Conservation (phyloP, 2,888 invertebrate genomes). For the Dione vanillae region DNA sequence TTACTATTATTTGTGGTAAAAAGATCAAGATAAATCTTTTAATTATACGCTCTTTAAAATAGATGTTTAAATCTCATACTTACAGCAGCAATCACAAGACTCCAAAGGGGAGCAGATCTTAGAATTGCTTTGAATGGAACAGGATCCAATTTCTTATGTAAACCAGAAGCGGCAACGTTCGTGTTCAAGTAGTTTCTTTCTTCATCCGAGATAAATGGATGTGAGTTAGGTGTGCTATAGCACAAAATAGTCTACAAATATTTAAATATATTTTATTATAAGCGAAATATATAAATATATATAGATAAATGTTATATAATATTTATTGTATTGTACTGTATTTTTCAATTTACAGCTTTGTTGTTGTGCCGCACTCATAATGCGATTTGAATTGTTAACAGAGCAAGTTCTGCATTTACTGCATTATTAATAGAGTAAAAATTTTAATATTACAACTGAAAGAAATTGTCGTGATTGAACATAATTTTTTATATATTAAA, state of each 20-base stretch:
- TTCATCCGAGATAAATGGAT: slow-evolving; percentile 81
- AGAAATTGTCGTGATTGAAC: too few species aligned
- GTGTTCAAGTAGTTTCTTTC: slow-evolving; percentile 78
- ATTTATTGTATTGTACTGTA: too few species aligned
- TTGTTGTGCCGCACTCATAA: too few species aligned
- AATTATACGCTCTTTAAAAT: too few species aligned
- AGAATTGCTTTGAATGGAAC: slow-evolving; percentile 88
- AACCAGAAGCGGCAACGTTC: slow-evolving; percentile 81
- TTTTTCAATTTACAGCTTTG: too few species aligned
- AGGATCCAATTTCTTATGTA: slow-evolving; percentile 81
- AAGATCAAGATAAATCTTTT: too few species aligned
- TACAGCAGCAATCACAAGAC: slow-evolving; percentile 87
- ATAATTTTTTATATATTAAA: too few species aligned
- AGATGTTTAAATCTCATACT: slow-evolving; percentile 53
- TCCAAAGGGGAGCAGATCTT: slow-evolving; percentile 87
- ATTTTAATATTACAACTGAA: too few species aligned
- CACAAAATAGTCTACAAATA: slow-evolving; percentile 68
- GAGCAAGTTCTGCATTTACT: too few species aligned
- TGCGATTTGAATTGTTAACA: too few species aligned
- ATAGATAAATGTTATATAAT: neutral
- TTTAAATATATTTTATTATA: neutral
- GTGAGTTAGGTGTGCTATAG: slow-evolving; percentile 77
- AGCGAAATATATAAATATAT: neutral
- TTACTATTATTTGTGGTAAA: neutral
- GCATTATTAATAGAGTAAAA: too few species aligned